Evolutionary conservation across 2,888 invertebrate species (phyloP), one percentile per base, ranked within the genome.

Genomic region (Drosophila siamana): DNA sequence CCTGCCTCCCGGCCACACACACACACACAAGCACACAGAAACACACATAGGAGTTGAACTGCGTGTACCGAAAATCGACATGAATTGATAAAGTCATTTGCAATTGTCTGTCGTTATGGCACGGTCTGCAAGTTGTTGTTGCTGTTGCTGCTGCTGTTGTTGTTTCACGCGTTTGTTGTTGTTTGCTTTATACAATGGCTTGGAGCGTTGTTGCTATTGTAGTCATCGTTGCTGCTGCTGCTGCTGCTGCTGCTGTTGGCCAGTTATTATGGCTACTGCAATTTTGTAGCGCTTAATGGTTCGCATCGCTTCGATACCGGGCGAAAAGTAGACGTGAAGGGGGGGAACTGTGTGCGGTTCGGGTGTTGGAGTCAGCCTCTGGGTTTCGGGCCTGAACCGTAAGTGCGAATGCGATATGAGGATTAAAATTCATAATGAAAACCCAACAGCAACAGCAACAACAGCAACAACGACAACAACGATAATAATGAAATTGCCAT

Each of bases 391-490:
- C 63, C 69, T 65, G 71, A 81, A 63, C 81, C 66, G 68, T 74
- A 88, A 87, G 88, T 86, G 86, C 81, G 81, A 87, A 88, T 88
- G 83, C 83, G 88, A 88, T 88, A 86, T 82, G 78, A 74, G 86
- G 86, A 87, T 87, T 86, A 86, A 88, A 88, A 87, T 84, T 83
- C 86, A 85, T 83, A 80, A 88, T 88, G 82, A 78, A 86, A 78
- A 54, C 77, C 59, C 75, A 69, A 56, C 55, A 57, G 38, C 63
- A 44, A 13, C 63, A 43, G 22, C 48, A 57, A 15, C 44, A 50
- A 5, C 33, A 50, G 16, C 64, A 41, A 44, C 51, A 33, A 62
- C 47, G 48, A 43, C 64, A 28, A 63, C 64, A 59, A 59, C 8
- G 41, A 52, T 44, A 56, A 46, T 38, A 61, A 51, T 66, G 60